phyloP scores from a whole-genome alignment of 2,888 invertebrate genomes.

The Tipula lateralis region DNA sequence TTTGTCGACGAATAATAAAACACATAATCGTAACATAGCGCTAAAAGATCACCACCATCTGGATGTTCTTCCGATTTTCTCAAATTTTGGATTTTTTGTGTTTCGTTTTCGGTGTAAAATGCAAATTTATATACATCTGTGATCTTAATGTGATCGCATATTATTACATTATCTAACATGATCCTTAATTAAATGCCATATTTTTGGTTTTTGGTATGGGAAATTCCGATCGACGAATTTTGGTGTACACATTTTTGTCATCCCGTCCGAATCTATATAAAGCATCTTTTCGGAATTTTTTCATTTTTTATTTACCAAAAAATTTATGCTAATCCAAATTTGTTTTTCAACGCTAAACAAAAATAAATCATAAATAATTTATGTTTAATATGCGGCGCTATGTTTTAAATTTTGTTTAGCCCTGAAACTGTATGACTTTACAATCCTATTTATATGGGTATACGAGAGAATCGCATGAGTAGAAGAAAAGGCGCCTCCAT shows the following conservation, averaged over 20 bases:
- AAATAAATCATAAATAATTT: not conserved
- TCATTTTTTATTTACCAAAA: not conserved
- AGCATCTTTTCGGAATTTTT: too few species aligned
- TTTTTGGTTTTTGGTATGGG: not conserved
- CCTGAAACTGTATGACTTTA: not conserved
- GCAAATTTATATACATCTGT: not conserved
- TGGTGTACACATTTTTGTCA: not conserved
- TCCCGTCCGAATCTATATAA: not conserved
- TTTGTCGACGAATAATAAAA: too few species aligned
- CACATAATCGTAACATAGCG: not conserved
- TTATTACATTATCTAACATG: not conserved
- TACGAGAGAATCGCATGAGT: not conserved
- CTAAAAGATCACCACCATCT: not conserved
- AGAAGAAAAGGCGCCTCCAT: not conserved
- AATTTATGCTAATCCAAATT: constrained; percentile 11
- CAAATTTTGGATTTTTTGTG: too few species aligned
- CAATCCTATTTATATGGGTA: not conserved
- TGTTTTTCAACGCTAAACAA: not conserved
- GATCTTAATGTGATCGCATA: not conserved
- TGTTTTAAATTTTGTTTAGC: not conserved
- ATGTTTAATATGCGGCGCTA: not conserved
- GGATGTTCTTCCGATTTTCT: not conserved
- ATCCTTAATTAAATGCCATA: not conserved
- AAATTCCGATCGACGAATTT: not conserved
- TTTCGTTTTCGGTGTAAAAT: too few species aligned